These are phyloP conservation scores for Danio kyathit DNA, from an alignment of 2,797 vertebrate genomes.

Conservation along the genomic window DNA sequence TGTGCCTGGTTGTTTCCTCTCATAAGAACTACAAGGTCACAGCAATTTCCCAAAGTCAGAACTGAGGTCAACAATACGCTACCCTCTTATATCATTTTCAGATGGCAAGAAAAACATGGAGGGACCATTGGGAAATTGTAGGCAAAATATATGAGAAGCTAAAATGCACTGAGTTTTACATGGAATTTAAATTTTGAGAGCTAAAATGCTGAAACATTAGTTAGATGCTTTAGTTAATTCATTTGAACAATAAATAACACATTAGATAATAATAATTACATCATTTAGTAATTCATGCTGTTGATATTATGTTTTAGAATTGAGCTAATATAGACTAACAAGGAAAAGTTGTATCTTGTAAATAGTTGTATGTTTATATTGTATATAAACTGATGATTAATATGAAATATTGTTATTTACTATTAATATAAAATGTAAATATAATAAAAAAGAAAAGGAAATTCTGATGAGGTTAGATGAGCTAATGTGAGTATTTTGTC, in stretches of 20 bases:
- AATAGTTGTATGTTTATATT: no score
- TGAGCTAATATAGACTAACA: no score
- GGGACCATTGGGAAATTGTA: slow-evolving; percentile 50
- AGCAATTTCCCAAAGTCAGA: slow-evolving; percentile 82
- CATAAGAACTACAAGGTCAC: slow-evolving; percentile 76
- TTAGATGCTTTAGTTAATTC: no score
- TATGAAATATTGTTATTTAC: no score
- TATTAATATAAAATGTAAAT: neutral
- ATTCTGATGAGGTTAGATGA: neutral
- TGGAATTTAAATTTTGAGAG: neutral
- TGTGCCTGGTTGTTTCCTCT: slow-evolving; percentile 78
- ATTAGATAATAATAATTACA: no score
- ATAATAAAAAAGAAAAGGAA: no score
- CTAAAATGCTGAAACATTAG: neutral
- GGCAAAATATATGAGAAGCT: slow-evolving; percentile 40
- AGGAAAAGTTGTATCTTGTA: no score
- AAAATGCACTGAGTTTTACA: neutral
- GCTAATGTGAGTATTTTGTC: neutral
- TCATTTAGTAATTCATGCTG: no score
- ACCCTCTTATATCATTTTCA: slow-evolving; percentile 77
- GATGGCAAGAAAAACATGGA: slow-evolving; percentile 70
- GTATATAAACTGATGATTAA: no score
- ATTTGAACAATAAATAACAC: no score
- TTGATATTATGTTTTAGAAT: no score
- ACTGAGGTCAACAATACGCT: slow-evolving; percentile 74